Evolutionary conservation across 2,113 vertebrate species (phyloP), one percentile per base, ranked within the genome.

Genomic region (Zosterops borbonicus): DNA sequence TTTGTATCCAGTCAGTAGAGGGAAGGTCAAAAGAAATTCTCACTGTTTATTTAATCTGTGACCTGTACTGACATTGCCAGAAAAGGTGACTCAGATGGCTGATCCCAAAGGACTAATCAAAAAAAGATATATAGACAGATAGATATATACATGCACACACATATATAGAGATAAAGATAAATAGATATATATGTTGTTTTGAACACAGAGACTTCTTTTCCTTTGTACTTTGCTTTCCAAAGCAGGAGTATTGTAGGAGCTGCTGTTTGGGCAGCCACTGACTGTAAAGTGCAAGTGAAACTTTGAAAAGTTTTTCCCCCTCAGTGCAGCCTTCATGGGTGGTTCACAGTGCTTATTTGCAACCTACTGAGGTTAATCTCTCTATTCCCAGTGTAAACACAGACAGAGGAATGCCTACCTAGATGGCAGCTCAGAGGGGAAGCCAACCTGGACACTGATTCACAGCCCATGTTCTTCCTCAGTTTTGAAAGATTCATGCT

Each of bases 101-200:
- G 78, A 65, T 56, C 28, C 58, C n/a, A 39, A 78, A 58, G 46
- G 29, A 73, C 24, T 11, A 18, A 63, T 37, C 16, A 64, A 65
- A 24, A 60, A 69, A 35, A 65, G 19, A 28, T 7, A 59, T 16
- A 39, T 12, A 62, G 12, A 33, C 9, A 53, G 4, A 31, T 19
- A 5, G 4, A 22, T 9, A 62, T 3, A 29, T 7, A 28, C 6
- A 31, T 5, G 55, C 6, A 63, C 3, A 49, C 3, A 21, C 4
- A n/a, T 3, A 47, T 22, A 21, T 12, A 58, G 56, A 58, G 12
- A 37, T 25, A 41, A 19, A 60, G 10, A 29, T 20, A 23, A 5
- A 41, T 31, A 46, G 12, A 44, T 27, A 55, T 11, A 22, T 13
- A 29, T 42, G 37, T 16, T 53, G 41, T 59, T 73, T 63, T 52